phyloP scores from a whole-genome alignment of 2,113 vertebrate species.

The Cheirogaleus medius region DNA sequence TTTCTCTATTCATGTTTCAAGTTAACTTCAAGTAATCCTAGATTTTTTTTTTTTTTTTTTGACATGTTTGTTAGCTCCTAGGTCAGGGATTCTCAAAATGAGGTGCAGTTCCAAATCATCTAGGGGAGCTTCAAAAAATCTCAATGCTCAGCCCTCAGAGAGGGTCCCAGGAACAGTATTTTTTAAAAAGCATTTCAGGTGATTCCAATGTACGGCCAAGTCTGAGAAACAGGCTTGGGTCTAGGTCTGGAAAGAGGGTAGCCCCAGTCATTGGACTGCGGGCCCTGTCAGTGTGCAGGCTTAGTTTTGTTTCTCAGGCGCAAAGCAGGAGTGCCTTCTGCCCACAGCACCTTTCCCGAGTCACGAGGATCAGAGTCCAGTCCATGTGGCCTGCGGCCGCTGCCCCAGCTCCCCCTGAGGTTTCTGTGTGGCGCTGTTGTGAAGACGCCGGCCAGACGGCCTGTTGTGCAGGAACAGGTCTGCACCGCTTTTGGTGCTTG shows the following conservation, averaged over 20 bases:
- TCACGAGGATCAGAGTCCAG: not conserved
- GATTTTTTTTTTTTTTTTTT: too few species aligned
- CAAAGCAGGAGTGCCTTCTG: not conserved
- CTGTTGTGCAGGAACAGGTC: not conserved
- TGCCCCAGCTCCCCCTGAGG: not conserved
- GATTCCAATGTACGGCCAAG: not conserved
- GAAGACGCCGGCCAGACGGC: not conserved
- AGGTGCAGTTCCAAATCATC: not conserved
- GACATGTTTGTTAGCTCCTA: not conserved
- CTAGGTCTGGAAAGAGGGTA: not conserved
- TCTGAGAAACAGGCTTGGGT: not conserved
- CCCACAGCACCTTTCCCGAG: not conserved
- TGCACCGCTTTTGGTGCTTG: not conserved
- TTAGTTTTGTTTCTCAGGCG: not conserved
- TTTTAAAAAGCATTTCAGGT: not conserved
- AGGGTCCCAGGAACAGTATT: too few species aligned
- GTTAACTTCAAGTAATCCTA: not conserved
- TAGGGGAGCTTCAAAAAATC: not conserved
- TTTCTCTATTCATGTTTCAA: not conserved
- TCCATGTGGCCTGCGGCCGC: fast-evolving
- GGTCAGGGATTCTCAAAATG: not conserved
- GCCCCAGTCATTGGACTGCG: not conserved
- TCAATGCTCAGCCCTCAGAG: not conserved
- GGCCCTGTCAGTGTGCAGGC: not conserved
- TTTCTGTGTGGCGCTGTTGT: not conserved